Conservation (phyloP, 2,888 invertebrate species). For the Agrenia bidenticulata region DNA sequence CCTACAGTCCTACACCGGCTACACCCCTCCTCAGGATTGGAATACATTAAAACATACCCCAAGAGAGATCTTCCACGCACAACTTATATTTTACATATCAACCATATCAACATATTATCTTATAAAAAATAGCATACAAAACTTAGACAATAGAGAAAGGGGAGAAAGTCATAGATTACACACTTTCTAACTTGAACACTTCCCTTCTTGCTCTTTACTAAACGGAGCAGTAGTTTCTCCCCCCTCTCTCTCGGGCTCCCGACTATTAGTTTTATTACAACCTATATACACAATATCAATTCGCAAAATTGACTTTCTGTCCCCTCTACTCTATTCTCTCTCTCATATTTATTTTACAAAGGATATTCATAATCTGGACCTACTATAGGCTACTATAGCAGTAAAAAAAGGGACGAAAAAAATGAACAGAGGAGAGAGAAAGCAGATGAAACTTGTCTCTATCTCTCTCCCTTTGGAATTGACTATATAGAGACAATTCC, state of each 20-base stretch:
- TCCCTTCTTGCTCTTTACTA: not conserved
- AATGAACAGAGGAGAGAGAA: not conserved
- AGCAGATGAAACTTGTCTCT: constrained; percentile 21
- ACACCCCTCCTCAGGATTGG: no score
- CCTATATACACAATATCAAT: constrained; percentile 50
- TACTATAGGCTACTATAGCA: not conserved
- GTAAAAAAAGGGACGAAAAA: not conserved
- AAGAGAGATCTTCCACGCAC: no score
- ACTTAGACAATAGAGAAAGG: no score
- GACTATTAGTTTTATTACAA: constrained; percentile 29
- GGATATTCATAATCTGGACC: not conserved
- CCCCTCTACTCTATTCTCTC: constrained; percentile 14
- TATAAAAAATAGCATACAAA: no score
- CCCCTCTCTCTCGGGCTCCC: no score
- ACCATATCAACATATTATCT: no score
- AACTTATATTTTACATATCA: no score
- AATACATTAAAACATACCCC: no score
- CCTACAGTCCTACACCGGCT: no score
- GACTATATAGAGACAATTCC: constrained; percentile 5
- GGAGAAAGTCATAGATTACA: constrained; percentile 15
- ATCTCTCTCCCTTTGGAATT: constrained; percentile 2
- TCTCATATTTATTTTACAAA: not conserved
- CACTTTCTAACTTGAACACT: constrained; percentile 9
- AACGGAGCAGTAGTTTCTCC: not conserved
- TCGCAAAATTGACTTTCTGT: constrained; percentile 51